Conservation (phyloP, 2,113 vertebrate genomes). For the Cyphomyrus plagiostoma region DNA sequence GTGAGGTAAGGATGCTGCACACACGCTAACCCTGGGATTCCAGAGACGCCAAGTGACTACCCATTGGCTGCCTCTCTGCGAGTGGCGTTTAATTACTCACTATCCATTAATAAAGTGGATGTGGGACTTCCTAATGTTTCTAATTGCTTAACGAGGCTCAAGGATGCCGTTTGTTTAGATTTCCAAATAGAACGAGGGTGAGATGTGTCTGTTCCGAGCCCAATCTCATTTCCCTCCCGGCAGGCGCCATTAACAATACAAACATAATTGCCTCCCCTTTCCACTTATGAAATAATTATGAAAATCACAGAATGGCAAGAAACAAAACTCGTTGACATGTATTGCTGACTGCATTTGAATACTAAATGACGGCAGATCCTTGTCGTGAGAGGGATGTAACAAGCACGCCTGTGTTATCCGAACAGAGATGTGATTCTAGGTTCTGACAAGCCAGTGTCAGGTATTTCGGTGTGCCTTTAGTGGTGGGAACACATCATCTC, state of each 20-base stretch:
- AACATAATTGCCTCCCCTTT: background rate
- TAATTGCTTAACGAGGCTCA: slow-evolving; percentile 1
- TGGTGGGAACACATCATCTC: background rate
- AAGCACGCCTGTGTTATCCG: background rate
- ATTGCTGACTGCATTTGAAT: background rate
- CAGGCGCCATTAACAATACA: background rate
- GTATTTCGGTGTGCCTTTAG: background rate
- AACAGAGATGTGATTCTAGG: background rate
- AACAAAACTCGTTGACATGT: background rate
- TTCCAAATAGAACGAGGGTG: background rate
- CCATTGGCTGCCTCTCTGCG: background rate
- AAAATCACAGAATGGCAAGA: background rate
- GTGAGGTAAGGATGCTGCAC: background rate
- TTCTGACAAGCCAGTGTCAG: background rate
- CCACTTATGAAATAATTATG: background rate
- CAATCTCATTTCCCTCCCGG: background rate
- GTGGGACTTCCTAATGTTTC: background rate
- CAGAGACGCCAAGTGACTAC: background rate
- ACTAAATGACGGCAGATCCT: background rate
- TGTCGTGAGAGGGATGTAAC: background rate
- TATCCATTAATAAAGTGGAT: background rate
- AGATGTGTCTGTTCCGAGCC: background rate
- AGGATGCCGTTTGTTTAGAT: background rate
- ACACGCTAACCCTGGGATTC: background rate
- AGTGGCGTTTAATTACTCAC: background rate